Percentiles rank a stretch among this genome's conserved stretches.
Conservation (phyloP, 2,888 invertebrate species). For the Clanis bilineata region DNA sequence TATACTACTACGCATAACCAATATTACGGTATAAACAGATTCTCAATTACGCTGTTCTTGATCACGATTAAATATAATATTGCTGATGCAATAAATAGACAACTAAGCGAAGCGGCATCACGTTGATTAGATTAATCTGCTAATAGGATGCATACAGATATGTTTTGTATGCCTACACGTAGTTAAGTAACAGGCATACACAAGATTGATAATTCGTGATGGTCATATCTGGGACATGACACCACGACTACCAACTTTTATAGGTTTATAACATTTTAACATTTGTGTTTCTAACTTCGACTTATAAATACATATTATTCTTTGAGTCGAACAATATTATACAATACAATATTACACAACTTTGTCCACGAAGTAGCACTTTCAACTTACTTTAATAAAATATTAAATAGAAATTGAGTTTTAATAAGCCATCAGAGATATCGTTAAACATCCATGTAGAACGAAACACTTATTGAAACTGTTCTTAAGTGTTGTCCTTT, state of each 20-base stretch:
- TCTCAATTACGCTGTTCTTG: not conserved
- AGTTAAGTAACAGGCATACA: not conserved
- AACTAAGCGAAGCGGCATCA: slow-evolving; percentile 5
- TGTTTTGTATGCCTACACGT: slow-evolving; percentile 33
- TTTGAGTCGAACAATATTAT: no score
- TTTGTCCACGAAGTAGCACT: no score
- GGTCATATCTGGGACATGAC: no score
- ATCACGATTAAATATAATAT: not conserved
- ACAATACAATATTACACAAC: no score
- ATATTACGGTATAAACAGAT: not conserved
- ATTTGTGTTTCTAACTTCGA: no score
- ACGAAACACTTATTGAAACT: slow-evolving; percentile 77
- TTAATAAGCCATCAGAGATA: slow-evolving; percentile 33
- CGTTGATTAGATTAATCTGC: slow-evolving; percentile 42
- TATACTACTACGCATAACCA: no score
- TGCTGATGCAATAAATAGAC: slow-evolving; percentile 11
- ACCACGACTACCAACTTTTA: no score
- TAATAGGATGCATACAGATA: slow-evolving; percentile 39
- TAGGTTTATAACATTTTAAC: no score
- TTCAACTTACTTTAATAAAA: not conserved
- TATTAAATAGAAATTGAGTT: slow-evolving; percentile 26
- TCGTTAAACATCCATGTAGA: slow-evolving; percentile 56
- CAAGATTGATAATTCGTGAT: no score
- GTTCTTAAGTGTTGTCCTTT: slow-evolving; percentile 81
- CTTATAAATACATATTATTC: no score